Conservation (phyloP, 2,113 vertebrate species). For the Indri indri region DNA sequence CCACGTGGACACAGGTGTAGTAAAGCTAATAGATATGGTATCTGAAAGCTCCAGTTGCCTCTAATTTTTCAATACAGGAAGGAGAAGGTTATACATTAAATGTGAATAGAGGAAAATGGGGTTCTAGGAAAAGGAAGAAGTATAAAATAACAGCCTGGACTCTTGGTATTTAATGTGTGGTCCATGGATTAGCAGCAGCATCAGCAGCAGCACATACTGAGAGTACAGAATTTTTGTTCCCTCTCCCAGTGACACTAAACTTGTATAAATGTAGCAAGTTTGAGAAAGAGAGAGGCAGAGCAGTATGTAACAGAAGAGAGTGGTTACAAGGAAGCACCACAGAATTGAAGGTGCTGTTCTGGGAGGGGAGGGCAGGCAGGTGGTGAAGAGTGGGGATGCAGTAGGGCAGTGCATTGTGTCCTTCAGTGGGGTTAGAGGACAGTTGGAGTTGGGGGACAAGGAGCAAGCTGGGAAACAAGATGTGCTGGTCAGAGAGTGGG, state of each 20-base stretch:
- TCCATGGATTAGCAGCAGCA: neutral
- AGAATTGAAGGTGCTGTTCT: neutral
- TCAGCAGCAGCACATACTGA: accelerated
- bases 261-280: neutral
- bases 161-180: neutral
- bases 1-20: neutral
- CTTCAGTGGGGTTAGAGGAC: neutral
- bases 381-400: neutral
- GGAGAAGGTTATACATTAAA: neutral
- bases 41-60: neutral
- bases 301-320: neutral
- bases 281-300: neutral
- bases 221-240: neutral
- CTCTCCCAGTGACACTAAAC: neutral
- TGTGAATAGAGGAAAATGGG: neutral
- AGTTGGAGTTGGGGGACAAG: too few species aligned
- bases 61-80: neutral
- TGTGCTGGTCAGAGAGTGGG: neutral
- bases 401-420: neutral
- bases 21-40: neutral
- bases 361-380: neutral
- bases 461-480: neutral
- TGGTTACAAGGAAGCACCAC: neutral
- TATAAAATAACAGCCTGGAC: neutral
- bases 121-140: neutral